Evolutionary conservation across 1,140 invertebrate genomes (phyloP).

Genomic region (Ectropis grisescens): DNA sequence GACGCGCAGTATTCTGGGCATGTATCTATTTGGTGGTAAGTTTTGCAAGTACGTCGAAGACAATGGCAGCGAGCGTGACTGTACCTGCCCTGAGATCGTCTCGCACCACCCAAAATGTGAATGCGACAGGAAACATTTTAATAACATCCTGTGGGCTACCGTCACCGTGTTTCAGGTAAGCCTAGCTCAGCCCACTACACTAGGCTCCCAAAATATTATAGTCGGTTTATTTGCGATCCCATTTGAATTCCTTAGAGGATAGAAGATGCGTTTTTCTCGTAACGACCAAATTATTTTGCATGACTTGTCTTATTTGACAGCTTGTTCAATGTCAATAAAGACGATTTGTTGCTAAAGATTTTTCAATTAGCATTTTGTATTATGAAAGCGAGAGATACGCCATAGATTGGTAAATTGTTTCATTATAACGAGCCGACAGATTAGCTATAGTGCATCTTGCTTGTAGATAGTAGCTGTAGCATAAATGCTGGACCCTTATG

Average conservation of each 20-base stretch:
- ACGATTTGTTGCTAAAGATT: conserved; percentile 15
- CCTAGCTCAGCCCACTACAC: conserved; percentile 38
- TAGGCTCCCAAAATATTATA: conserved; percentile 36
- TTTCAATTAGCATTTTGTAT: no score
- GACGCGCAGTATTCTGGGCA: conserved; percentile 92
- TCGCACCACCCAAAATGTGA: conserved; percentile 88
- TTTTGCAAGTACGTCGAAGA: conserved; percentile 97
- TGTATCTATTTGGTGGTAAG: conserved; percentile 99
- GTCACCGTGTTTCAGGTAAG: conserved; percentile 98
- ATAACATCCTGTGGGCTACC: conserved; percentile 96
- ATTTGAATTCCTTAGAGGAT: conserved; percentile 43
- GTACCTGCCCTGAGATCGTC: conserved; percentile 92
- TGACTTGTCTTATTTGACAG: conserved; percentile 23
- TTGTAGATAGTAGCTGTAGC: conserved; percentile 36
- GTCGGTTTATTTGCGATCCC: conserved; percentile 64
- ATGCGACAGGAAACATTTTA: conserved; percentile 97
- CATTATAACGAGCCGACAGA: no score
- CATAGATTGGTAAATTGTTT: conserved; percentile 13
- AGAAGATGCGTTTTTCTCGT: conserved; percentile 55
- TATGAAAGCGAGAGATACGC: conserved; percentile 50
- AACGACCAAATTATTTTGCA: conserved; percentile 8
- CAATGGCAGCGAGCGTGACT: conserved; percentile 86
- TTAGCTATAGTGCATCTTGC: conserved; percentile 55
- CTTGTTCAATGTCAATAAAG: conserved; percentile 18
- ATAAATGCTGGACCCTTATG: conserved; percentile 52